Base-by-base conservation (phyloP, 2,113 vertebrate genomes). In the Leucopsar rothschildi region DNA sequence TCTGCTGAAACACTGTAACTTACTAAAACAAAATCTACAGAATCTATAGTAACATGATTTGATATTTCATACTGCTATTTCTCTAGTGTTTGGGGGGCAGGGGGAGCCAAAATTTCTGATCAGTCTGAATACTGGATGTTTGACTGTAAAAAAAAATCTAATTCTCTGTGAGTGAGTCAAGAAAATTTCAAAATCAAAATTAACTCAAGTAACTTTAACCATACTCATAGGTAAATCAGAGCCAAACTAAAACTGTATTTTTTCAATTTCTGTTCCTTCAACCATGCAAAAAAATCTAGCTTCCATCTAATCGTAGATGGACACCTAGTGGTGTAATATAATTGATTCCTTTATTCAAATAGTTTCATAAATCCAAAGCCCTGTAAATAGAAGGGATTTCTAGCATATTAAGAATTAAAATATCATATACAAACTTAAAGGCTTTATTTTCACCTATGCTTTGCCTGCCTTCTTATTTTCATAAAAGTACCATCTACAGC, bases 261-360 rank as follows among this genome's bases (percentile, higher is more conserved):
- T 40, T 86, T 52, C 35, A n/a, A 27, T 49, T 80, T 72, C 64
- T 63, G 27, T 33, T 81, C 42, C 66, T 86, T 71, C 57, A 53
- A 40, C 28, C n/a, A 47, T 2, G 3, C 8, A 82, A 82, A 71
- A 86, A 39, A 3, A 29, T 82, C 52, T 24, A 66, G 17, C 24
- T 88, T 61, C 61, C 76, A 45, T 80, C 76, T 86, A 91, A 80
- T n/a, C 29, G 0, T 71, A 96, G 84, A 86, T 66, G 47, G 93
- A 91, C 93, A 94, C 45, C 90, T 94, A 94, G 93, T 88, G 80
- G 93, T 75, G 6, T 16, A 82, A 79, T 23, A 42, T 10, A 88
- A 88, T 17, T 45, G 24, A 72, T 28, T 76, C 31, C 2, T 72
- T 84, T 77, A 68, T 68, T 53, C 28, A 59, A 77, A 47, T 9